Evolutionary conservation across 2,888 invertebrate species (phyloP), one percentile per base, ranked within the genome.

Genomic region (Creontiades dilutus): DNA sequence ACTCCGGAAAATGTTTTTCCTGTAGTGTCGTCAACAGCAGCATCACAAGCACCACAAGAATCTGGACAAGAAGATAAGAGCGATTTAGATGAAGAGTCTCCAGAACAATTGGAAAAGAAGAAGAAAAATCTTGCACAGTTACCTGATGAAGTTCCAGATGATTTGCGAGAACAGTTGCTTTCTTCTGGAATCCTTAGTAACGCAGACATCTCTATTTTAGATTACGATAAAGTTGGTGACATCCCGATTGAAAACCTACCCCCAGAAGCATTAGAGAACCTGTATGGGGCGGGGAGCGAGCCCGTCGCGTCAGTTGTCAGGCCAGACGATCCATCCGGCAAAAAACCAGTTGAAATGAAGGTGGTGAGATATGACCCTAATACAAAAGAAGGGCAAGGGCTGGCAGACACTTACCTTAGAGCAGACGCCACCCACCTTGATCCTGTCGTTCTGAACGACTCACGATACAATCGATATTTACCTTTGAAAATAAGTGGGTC

Each of bases 171-270:
- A 93, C 97, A 98, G 92, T 94, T 98, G 7, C 93, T 97, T 80
- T 96, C 96, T 84, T 97, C 97, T 0, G 98, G 98, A 61, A 97
- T 98, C 92, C 94, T 98, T 89, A 96, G 96, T 92, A 97, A 97
- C 92, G 97, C 97, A 78, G 97, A 97, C 92, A 97, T 98, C 90
- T 97, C 97, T 92, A 95, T 98, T 82, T 93, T 97, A 90, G 97
- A 97, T 93, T 97, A 97, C 92, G 97, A 97, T 92, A 97, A 97
- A 94, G 96, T 97, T 68, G 97, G 97, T 48, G 97, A 97, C 91
- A 97, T 97, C 89, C 96, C 97, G 5, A 94, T 97, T 86, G 97
- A 97, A 91, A 96, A 96, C 91, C 93, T 97, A 85, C 97, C 97
- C 1, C 97, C 97, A 86, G 97, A 97, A 93, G 97, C 97, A 92